These are phyloP conservation scores for Nephila pilipes DNA, from an alignment of 1,140 invertebrate species.

Conservation along the genomic window DNA sequence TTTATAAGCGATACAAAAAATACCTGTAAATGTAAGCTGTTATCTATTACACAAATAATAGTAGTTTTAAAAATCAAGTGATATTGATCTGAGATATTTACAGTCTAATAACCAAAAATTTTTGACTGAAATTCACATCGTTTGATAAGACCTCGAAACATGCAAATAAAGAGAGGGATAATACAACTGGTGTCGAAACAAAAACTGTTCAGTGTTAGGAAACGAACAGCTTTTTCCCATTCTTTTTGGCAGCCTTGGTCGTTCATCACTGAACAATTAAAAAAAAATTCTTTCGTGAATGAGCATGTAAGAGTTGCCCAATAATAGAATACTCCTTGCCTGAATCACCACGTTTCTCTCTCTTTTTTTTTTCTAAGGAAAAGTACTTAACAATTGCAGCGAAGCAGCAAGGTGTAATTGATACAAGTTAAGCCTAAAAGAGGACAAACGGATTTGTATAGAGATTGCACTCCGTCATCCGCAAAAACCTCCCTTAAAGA, in stretches of 20 bases:
- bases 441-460: neutral
- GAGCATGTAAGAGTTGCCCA: neutral
- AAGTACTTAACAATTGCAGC: neutral
- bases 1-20: too few relatives aligned
- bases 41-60: too few relatives aligned
- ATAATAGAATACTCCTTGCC: neutral
- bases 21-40: too few relatives aligned
- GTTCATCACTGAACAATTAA: constrained; percentile 27
- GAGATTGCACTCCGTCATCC: neutral
- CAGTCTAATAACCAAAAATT: too few relatives aligned
- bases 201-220: neutral
- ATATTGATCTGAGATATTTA: too few relatives aligned
- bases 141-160: neutral
- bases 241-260: neutral
- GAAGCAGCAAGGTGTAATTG: neutral
- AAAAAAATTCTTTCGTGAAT: neutral
- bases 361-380: neutral
- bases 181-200: neutral
- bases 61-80: too few relatives aligned
- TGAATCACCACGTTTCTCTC: neutral
- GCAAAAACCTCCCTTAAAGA: neutral
- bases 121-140: neutral
- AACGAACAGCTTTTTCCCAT: neutral
- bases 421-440: neutral
- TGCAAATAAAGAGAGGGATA: neutral